phyloP scores from a whole-genome alignment of 2,888 invertebrate species.

The Gerris lacustris region DNA sequence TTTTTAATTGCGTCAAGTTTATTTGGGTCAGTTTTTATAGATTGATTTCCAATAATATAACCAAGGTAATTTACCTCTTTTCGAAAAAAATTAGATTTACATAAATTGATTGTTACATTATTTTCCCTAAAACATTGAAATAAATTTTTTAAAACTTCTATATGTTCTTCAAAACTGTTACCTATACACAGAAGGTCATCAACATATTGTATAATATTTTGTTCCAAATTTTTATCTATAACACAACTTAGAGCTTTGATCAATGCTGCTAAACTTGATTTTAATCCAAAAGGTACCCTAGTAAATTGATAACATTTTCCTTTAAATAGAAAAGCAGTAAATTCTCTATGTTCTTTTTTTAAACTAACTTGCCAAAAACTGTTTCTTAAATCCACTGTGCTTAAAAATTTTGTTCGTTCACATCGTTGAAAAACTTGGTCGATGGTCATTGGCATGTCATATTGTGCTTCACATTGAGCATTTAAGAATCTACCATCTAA shows the following conservation, averaged over 20 bases:
- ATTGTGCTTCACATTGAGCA: neutral
- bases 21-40: neutral
- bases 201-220: neutral
- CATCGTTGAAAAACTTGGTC: neutral
- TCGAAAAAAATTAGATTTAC: neutral
- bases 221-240: neutral
- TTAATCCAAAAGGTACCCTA: neutral
- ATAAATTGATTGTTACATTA: neutral
- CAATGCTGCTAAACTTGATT: neutral
- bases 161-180: neutral
- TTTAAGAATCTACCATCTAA: neutral
- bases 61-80: neutral
- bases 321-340: neutral
- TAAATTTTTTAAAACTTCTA: neutral
- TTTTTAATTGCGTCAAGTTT: neutral
- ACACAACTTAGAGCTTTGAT: neutral
- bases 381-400: neutral
- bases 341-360: neutral
- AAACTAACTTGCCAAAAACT: neutral
- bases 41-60: neutral
- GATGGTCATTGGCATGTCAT: neutral
- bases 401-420: neutral
- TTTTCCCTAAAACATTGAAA: neutral
- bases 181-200: neutral
- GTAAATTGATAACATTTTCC: neutral